Evolutionary conservation across 30 jellyfish, hydroid and myxozoan genomes (phyloP), one percentile per base, ranked within the genome.

Genomic region (Chrysaora quinquecirrha): DNA sequence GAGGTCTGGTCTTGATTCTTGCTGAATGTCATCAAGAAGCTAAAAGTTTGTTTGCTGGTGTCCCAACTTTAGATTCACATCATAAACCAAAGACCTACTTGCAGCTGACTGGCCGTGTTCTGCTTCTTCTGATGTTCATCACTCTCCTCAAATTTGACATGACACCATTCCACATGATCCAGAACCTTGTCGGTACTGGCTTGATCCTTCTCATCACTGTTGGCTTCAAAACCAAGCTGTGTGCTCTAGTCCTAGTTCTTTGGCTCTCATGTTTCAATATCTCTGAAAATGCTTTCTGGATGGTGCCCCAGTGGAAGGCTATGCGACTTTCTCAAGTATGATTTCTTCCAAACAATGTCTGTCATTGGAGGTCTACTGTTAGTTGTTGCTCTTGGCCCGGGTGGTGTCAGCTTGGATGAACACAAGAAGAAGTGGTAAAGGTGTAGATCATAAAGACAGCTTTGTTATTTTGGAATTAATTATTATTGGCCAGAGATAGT

Each of bases 321-420:
- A 78, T 89, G 97, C 96, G 99, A 95, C 73, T 95, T 88, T 88
- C 93, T 88, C 76, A 95, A 95, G 86, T 95, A 88, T 65, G 99
- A 95, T 35, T 95, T 95, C 92, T 95, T 95, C 89, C 99, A 95
- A 86, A 95, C 97, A 65, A 95, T 95, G 99, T 95, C 99, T 56
- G 97, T 95, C n/a, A 90, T 95, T 75, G 99, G 99, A 75, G 99
- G 99, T 22, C 76, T 95, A 22, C 90, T 95, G 58, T 74, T 95
- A 74, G 95, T 95, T 24, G 99, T 95, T 56, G 97, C 99, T 34
- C 82, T 95, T 52, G 99, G 99, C 27, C 99, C 99, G 25, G 99
- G 99, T 52, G 97, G 97, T 18, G 99, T 93, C 14, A 95, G 99
- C 71, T 74, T 95, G 25, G 99, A 95, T 82, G 99, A 95, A 73